Base-by-base conservation (phyloP, 2,113 vertebrate genomes). In the Nothobranchius kuhntae region DNA sequence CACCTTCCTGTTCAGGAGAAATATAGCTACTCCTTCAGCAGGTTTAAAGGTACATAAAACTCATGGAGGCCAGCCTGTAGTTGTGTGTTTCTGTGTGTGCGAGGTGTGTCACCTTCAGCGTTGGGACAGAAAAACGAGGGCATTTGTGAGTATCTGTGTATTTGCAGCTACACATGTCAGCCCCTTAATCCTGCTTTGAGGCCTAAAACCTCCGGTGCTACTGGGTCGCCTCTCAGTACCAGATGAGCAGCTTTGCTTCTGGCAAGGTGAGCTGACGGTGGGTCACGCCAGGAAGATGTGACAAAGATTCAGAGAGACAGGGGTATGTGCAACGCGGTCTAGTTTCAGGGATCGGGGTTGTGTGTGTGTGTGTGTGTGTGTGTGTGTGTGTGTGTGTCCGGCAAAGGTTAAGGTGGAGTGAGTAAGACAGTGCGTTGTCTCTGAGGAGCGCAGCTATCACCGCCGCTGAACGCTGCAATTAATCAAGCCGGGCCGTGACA, bases 251-350 rank as follows among this genome's bases (percentile, higher is more conserved):
- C 56, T 68, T 62, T 9, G 77, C 89, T 85, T 17, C 53, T 45
- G 83, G 90, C 90, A 91, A 92, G 90, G 90, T 91, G 89, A 90
- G 73, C 78, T 54, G 64, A 71, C 61, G 78, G 71, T 13, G 51
- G 68, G 78, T 72, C 51, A 62, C 30, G 30, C 81, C 76, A 78
- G 77, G 68, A 81, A 65, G 68, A 73, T 14, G 53, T 24, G 44
- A 59, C 62, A 51, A 53, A 57, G 68, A 60, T 44, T 17, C 26
- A 66, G 77, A 44, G 56, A 64, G 71, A 73, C 30, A 68, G 65
- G 12, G 14, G 36, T 59, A 61, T 61, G 59, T 30, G 30, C 30
- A 30, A 71, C 58, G 75, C 69, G 71, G 57, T 73, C 78, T 80
- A 71, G 75, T 85, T 88, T 82, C 40, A 24, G 57, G 47, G 66